phyloP scores from a whole-genome alignment of 1,140 invertebrate species.

The Sycophaga agraensis region DNA sequence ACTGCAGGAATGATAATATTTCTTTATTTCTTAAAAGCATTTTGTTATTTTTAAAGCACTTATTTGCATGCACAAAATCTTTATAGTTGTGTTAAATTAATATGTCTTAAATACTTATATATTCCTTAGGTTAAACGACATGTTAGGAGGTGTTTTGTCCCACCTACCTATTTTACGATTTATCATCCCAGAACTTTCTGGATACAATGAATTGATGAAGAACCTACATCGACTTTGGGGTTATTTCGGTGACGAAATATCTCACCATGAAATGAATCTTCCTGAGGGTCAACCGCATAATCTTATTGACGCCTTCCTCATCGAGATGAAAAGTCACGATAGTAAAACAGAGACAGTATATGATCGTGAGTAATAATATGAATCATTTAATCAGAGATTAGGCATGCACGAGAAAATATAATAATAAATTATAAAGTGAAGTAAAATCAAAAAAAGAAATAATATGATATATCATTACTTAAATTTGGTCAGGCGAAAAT shows the following conservation, averaged over 20 bases:
- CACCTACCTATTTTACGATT: constrained; percentile 67
- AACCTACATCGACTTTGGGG: constrained; percentile 51
- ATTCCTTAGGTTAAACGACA: constrained; percentile 59
- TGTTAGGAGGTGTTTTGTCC: constrained; percentile 68
- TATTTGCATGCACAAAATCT: too few relatives aligned
- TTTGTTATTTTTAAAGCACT: too few relatives aligned
- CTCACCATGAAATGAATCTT: constrained; percentile 61
- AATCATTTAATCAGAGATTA: background rate
- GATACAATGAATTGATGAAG: constrained; percentile 59
- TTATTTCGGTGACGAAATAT: constrained; percentile 54
- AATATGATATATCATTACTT: too few relatives aligned
- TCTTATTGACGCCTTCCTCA: constrained; percentile 71
- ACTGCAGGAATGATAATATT: too few relatives aligned
- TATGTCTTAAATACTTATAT: too few relatives aligned
- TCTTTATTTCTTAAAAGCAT: too few relatives aligned
- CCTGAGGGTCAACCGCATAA: constrained; percentile 61
- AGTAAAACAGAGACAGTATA: constrained; percentile 33
- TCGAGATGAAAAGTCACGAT: constrained; percentile 52
- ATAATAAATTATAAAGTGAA: background rate
- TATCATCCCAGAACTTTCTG: constrained; percentile 61
- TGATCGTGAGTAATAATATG: constrained; percentile 38
- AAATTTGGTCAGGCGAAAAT: constrained; percentile 62
- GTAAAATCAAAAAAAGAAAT: too few relatives aligned
- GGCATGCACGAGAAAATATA: background rate
- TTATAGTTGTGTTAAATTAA: too few relatives aligned